Evolutionary conservation across 2,888 invertebrate genomes (phyloP).

Genomic region (Thumatha senex): DNA sequence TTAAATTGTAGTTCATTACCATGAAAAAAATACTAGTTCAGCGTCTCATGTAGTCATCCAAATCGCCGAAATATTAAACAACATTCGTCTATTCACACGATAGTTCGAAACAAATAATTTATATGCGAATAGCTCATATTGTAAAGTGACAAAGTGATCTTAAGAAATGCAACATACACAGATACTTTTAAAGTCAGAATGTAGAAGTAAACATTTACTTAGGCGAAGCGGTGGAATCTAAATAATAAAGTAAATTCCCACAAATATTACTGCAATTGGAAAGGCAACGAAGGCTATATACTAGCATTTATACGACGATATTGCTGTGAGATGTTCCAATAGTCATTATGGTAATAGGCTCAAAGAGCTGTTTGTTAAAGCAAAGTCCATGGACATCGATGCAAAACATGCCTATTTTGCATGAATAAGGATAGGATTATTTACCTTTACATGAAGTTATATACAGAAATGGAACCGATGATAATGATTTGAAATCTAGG

Average conservation of each 20-base stretch:
- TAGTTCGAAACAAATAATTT: no score
- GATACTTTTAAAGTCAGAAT: no score
- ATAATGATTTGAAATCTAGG: no score
- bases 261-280: not conserved
- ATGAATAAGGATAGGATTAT: not conserved
- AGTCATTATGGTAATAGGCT: constrained; percentile 6
- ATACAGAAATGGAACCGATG: not conserved
- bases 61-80: no score
- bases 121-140: no score
- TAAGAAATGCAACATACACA: no score
- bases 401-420: not conserved
- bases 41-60: no score
- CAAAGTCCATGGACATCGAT: not conserved
- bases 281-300: not conserved
- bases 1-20: no score
- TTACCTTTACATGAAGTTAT: not conserved
- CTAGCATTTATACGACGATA: not conserved
- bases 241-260: constrained; percentile 1
- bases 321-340: not conserved
- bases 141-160: no score
- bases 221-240: not conserved
- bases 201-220: not conserved
- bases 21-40: no score
- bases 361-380: not conserved
- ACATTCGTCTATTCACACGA: no score